These are phyloP conservation scores for Muscidifurax raptorellus DNA, from an alignment of 1,140 invertebrate genomes.

Conservation along the genomic window DNA sequence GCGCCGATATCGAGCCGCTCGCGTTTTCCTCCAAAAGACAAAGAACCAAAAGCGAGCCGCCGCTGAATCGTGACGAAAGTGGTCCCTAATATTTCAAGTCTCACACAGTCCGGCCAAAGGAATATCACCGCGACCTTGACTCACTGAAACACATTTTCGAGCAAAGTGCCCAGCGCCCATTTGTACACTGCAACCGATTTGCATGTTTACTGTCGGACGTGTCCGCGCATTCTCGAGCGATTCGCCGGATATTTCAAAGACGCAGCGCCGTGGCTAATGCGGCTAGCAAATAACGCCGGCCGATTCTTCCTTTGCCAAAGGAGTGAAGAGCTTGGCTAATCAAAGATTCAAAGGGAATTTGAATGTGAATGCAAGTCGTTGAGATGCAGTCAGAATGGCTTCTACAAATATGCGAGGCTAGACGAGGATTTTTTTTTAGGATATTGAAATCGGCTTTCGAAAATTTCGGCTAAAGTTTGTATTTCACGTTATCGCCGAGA, in stretches of 20 bases:
- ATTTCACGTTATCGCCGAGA: background rate
- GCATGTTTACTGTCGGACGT: conserved; percentile 32
- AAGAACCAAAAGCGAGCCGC: background rate
- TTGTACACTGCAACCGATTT: conserved; percentile 29
- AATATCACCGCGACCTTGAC: conserved; percentile 44
- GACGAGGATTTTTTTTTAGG: background rate
- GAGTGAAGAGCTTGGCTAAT: background rate
- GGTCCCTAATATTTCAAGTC: background rate
- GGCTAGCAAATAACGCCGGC: background rate
- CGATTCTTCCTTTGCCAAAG: background rate
- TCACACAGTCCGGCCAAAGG: background rate
- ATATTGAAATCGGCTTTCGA: background rate
- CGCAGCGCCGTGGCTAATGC: conserved; percentile 3
- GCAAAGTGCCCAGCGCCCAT: conserved; percentile 23
- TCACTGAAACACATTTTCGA: conserved; percentile 50
- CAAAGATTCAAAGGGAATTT: conserved; percentile 6
- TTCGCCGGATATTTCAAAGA: background rate
- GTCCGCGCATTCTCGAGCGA: conserved; percentile 9
- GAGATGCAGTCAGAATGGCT: conserved; percentile 5
- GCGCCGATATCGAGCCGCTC: background rate
- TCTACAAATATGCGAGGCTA: background rate
- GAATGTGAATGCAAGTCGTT: background rate
- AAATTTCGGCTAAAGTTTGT: background rate
- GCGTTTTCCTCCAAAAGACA: background rate
- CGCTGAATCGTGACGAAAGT: background rate